These are phyloP conservation scores for Mormyrus proboscirostris DNA, from an alignment of 2,797 vertebrate species.

Conservation along the genomic window DNA sequence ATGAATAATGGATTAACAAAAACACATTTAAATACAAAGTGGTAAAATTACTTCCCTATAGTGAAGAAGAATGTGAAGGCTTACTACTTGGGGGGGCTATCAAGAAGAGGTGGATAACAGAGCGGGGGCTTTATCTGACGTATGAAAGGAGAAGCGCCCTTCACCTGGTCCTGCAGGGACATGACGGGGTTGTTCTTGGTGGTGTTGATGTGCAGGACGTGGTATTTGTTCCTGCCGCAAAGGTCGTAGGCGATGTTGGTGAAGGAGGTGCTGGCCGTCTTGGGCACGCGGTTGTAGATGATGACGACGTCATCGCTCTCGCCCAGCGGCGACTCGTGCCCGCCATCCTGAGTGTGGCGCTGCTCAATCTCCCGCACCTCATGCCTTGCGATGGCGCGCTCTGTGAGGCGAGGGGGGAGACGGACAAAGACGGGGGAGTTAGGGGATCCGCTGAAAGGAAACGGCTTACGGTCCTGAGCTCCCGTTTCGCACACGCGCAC, in stretches of 20 bases:
- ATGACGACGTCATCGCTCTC: conserved; percentile 80
- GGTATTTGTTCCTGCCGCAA: conserved; percentile 88
- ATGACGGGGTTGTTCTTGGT: conserved; percentile 98
- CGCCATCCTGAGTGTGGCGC: conserved; percentile 78
- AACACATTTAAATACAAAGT: background rate
- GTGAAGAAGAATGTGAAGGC: background rate
- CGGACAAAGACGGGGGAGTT: background rate
- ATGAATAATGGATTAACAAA: background rate
- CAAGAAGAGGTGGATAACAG: background rate
- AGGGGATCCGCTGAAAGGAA: background rate
- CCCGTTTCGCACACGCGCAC: background rate
- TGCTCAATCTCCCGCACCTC: conserved; percentile 95
- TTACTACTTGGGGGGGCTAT: background rate
- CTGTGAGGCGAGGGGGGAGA: conserved; percentile 49
- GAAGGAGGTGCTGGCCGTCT: conserved; percentile 97
- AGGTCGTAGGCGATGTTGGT: conserved; percentile 97
- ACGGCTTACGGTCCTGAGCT: no score
- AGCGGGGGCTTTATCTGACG: background rate
- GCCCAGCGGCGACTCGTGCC: conserved; percentile 58
- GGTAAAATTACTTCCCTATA: background rate
- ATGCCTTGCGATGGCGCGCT: conserved; percentile 89
- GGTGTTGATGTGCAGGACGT: conserved; percentile 97
- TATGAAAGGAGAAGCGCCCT: conserved; percentile 6
- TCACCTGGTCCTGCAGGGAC: conserved; percentile 97
- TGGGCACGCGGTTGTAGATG: conserved; percentile 96